A percentile compares a stretch with the other conserved stretches of the same genome.
phyloP scores from a whole-genome alignment of 2,113 vertebrate genomes.

The Aldabrachelys gigantea region DNA sequence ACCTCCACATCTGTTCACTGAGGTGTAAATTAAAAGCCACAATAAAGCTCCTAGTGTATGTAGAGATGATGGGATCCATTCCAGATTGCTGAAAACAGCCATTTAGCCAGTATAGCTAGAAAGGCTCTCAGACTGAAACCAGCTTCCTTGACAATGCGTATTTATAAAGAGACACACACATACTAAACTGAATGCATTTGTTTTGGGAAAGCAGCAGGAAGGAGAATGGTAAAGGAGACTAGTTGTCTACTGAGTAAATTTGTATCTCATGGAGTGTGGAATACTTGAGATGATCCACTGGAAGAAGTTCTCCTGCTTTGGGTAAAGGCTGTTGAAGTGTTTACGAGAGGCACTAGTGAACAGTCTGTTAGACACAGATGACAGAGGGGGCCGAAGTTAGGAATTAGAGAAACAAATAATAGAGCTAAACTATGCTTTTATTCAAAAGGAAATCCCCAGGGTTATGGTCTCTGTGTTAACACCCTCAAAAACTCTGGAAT shows the following conservation, averaged over 20 bases:
- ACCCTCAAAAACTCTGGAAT: slow-evolving; percentile 48
- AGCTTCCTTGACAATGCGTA: background rate
- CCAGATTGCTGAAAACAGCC: background rate
- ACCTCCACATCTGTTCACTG: background rate
- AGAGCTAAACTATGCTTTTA: slow-evolving; percentile 26
- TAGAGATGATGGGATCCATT: background rate
- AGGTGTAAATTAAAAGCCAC: background rate
- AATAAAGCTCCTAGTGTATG: background rate
- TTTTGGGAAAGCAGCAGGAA: background rate
- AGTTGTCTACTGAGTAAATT: background rate
- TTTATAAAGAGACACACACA: background rate
- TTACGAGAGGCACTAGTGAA: background rate
- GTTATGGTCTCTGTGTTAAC: slow-evolving; percentile 29
- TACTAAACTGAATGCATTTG: slow-evolving; percentile 12
- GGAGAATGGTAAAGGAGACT: background rate
- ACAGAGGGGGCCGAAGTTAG: background rate
- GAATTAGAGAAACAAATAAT: slow-evolving; percentile 44
- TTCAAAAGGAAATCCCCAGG: slow-evolving; percentile 25
- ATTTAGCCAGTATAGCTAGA: background rate
- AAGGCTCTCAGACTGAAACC: background rate
- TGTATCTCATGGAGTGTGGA: background rate
- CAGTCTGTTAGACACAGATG: background rate
- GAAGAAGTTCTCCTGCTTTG: background rate
- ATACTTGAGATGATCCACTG: background rate
- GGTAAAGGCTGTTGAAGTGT: background rate